These are phyloP conservation scores for Actias luna DNA, from an alignment of 2,888 invertebrate species.

Conservation along the genomic window DNA sequence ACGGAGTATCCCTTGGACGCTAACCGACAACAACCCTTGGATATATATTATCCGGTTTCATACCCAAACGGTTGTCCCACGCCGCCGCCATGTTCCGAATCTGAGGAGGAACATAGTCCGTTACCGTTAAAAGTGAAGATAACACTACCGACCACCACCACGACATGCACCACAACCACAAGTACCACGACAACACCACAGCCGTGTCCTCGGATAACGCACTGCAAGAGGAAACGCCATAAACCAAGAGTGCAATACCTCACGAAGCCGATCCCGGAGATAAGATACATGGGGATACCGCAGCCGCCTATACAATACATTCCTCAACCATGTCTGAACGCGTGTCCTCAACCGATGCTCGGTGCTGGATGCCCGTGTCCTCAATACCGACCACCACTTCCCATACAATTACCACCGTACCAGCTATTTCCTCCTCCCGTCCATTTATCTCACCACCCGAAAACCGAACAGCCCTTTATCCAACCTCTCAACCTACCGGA, in stretches of 20 bases:
- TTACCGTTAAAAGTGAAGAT: neutral
- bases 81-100: slow-evolving; percentile 34
- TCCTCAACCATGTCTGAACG: slow-evolving; percentile 6
- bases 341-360: neutral
- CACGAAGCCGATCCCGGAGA: neutral
- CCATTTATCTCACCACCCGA: neutral
- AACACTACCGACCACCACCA: slow-evolving; percentile 23
- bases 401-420: neutral
- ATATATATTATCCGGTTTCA: neutral
- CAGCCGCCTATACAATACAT: slow-evolving; percentile 17
- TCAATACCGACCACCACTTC: slow-evolving; percentile 5
- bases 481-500: neutral
- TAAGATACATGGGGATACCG: slow-evolving; percentile 20
- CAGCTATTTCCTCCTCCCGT: neutral
- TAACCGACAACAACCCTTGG: neutral
- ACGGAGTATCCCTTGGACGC: neutral
- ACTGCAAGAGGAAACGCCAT: neutral
- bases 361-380: slow-evolving; percentile 8
- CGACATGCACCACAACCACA: slow-evolving; percentile 14
- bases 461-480: neutral
- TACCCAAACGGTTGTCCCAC: slow-evolving; percentile 39
- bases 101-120: slow-evolving; percentile 6
- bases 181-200: slow-evolving; percentile 19
- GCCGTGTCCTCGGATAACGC: slow-evolving; percentile 19
- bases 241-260: neutral